phyloP scores from a whole-genome alignment of 2,797 vertebrate genomes.

The Cryptoblepharus egeriae region DNA sequence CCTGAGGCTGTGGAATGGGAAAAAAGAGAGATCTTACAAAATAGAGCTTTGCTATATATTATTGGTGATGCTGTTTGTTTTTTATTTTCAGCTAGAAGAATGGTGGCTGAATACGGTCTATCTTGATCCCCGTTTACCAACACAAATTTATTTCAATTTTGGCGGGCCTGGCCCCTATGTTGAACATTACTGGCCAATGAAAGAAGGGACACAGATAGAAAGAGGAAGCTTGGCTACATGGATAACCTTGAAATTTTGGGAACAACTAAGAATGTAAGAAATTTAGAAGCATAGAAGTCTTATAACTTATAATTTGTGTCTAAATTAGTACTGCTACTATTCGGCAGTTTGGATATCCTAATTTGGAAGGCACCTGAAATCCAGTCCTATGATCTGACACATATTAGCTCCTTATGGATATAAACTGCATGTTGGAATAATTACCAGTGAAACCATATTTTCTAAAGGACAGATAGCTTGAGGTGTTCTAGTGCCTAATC shows the following conservation, averaged over 20 bases:
- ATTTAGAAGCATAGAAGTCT: slow-evolving; percentile 10
- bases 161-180: slow-evolving; percentile 84
- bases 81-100: slow-evolving; percentile 88
- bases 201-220: slow-evolving; percentile 86
- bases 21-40: neutral
- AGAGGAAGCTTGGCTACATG: slow-evolving; percentile 86
- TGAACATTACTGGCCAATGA: slow-evolving; percentile 91
- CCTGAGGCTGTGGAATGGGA: neutral
- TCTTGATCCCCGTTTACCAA: slow-evolving; percentile 88
- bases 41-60: slow-evolving; percentile 15
- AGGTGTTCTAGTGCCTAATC: neutral
- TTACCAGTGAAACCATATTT: too few relatives aligned
- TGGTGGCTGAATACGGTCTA: slow-evolving; percentile 95
- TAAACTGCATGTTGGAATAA: neutral
- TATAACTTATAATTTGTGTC: neutral
- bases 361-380: neutral
- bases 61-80: slow-evolving; percentile 42
- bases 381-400: neutral
- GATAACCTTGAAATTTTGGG: slow-evolving; percentile 90
- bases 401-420: too few relatives aligned
- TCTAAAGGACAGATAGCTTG: neutral
- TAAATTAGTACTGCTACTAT: neutral
- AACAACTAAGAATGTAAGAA: slow-evolving; percentile 88
- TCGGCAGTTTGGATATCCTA: neutral
- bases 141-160: slow-evolving; percentile 92